Base-by-base conservation (phyloP, 2,113 vertebrate species). In the Marmota monax region DNA sequence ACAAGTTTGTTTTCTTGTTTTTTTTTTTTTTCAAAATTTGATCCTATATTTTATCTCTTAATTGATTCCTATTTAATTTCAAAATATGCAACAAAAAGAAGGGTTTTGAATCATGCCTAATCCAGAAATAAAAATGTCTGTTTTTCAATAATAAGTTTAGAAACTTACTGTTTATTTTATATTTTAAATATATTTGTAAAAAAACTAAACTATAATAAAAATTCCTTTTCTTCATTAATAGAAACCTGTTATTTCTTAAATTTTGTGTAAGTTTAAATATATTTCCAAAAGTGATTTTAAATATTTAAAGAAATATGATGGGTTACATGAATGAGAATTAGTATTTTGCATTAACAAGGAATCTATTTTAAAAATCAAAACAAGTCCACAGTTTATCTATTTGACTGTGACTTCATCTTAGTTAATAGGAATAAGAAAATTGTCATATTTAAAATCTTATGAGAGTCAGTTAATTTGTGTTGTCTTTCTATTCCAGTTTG, bases 401-500 rank as follows among this genome's bases (percentile, higher is more conserved):
- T 69, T 69, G 1, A 53, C 13, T 34, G 11, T 53, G 58, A 14
- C 12, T 86, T 96, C 85, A 58, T 69, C 18, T 72, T 67, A 87
- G 2, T 51, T 77, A 93, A 78, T 37, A 76, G 92, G 9, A 8
- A 77, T 73, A 58, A 34, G 22, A 23, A 95, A 96, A 94, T 91
- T 73, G 12, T 22, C 94, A 69, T 92, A 94, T 51, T 95, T 88
- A 97, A 96, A 97, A 88, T 65, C 4, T 96, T 67, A 34, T 80
- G 0, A 51, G 14, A 92, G 96, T 84, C 84, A 92, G 7, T 84
- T 96, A 95, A 86, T 89, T 94, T 96, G 48, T 18, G 25, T 85
- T 42, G 0, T 88, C 37, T 95, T 82, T 89, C 14, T 84, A 4
- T 79, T 93, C 0, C 3, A 88, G 1, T 13, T 58, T 89, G 29